Evolutionary conservation across 2,888 invertebrate species (phyloP), one percentile per base, ranked within the genome.

Genomic region (Drosophila ezoana): DNA sequence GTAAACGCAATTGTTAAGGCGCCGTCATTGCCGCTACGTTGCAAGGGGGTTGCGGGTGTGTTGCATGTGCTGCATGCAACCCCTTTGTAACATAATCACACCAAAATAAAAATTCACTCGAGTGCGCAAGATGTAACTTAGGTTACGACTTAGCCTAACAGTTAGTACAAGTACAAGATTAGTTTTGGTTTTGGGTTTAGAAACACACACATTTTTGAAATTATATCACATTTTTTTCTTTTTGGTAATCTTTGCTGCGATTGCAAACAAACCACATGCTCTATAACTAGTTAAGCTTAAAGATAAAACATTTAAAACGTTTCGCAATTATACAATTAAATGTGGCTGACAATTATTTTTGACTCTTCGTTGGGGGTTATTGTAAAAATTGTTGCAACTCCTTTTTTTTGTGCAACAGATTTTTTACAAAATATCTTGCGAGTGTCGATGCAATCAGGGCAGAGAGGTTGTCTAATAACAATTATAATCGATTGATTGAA

Each of bases 121-220:
- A 63, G 68, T 63, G 53, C 61, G 20, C 35, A 56, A 28, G 33
- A 49, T 47, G 9, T 56, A 32, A 35, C 40, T 60, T 66, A 8
- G 10, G 51, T 28, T 40, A 4, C 61, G 66, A 53, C 74, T 78
- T 78, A 78, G 16, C 13, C 53, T 74, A 59, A 56, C 47, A 57
- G 49, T 45, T 63, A 62, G 48, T 28, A 28, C 47, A 57, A 70
- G 54, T 73, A 56, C 32, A 41, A 62, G 67, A 66, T 58, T 41
- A 58, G 47, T 51, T 79, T 66, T 60, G 44, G 38, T 45, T 66
- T 60, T 60, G 49, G 66, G 71, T 72, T 74, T 51, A 72, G 82
- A 79, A 87, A 88, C 33, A 81, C 87, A 85, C 68, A 73, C 61
- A 78, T 86, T 89, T 87, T 87, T 86, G 68, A 89, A 89, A 89